phyloP scores from a whole-genome alignment of 2,797 vertebrate species.

The Sardinella longiceps region DNA sequence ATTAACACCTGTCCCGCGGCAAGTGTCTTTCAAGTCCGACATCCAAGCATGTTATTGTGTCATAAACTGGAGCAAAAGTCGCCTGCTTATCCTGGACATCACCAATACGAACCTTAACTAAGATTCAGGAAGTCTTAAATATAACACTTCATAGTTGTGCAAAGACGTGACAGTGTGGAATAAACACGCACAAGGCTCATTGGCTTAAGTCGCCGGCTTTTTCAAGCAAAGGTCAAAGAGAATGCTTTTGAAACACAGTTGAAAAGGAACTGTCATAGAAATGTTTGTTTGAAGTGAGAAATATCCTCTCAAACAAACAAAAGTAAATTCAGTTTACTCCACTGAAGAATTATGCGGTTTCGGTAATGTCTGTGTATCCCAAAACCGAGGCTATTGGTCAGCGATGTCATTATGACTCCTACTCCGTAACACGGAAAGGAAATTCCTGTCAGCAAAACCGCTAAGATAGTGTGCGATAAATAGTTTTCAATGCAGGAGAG shows the following conservation, averaged over 20 bases:
- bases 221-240: background rate
- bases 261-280: background rate
- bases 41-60: background rate
- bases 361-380: background rate
- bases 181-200: background rate
- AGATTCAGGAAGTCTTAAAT: too few relatives aligned
- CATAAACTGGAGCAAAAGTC: background rate
- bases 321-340: background rate
- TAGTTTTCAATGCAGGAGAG: background rate
- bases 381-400: background rate
- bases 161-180: background rate
- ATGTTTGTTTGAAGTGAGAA: background rate
- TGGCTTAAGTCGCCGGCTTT: too few relatives aligned
- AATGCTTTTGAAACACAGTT: background rate
- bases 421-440: background rate
- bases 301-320: background rate
- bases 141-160: background rate
- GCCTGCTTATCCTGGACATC: background rate
- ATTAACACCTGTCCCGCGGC: slow-evolving; percentile 21
- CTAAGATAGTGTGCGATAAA: slow-evolving; percentile 21
- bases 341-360: background rate
- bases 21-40: slow-evolving; percentile 14
- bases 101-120: background rate
- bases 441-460: slow-evolving; percentile 10
- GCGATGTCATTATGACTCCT: background rate